Conservation (phyloP, 2,113 vertebrate genomes). For the Heliornis fulica region DNA sequence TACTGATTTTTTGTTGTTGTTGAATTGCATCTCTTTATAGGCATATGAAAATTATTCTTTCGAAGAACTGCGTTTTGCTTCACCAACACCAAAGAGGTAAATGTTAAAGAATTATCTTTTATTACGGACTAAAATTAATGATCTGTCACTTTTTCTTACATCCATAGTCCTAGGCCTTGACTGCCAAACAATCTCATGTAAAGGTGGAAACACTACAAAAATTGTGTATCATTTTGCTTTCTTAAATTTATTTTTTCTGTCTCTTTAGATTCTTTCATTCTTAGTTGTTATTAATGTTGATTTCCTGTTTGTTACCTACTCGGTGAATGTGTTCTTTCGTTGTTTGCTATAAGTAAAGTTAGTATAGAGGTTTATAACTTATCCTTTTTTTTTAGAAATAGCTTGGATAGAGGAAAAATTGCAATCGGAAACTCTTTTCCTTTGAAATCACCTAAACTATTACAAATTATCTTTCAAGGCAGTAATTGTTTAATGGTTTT, state of each 20-base stretch:
- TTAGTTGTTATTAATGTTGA: neutral
- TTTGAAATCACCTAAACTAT: neutral
- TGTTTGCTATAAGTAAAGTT: neutral
- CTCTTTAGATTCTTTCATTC: neutral
- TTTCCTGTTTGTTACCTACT: neutral
- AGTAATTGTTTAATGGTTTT: neutral
- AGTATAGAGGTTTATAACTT: neutral
- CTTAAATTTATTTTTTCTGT: neutral
- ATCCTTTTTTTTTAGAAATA: too few species aligned
- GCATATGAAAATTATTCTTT: conserved; percentile 98
- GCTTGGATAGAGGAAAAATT: neutral
- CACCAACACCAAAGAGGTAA: conserved; percentile 97
- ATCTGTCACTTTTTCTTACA: neutral
- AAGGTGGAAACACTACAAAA: neutral
- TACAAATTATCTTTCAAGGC: neutral
- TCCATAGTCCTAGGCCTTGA: neutral
- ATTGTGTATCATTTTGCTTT: neutral
- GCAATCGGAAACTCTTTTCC: neutral
- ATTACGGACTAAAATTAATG: neutral
- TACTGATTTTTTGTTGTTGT: neutral
- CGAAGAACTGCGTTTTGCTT: conserved; percentile 97
- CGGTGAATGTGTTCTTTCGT: neutral
- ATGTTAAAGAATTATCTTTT: neutral
- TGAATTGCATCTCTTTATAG: conserved; percentile 65
- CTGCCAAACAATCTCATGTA: neutral